Percentiles rank a stretch among this genome's conserved stretches.
phyloP scores from a whole-genome alignment of 2,888 invertebrate genomes.

The Beris chalybata region DNA sequence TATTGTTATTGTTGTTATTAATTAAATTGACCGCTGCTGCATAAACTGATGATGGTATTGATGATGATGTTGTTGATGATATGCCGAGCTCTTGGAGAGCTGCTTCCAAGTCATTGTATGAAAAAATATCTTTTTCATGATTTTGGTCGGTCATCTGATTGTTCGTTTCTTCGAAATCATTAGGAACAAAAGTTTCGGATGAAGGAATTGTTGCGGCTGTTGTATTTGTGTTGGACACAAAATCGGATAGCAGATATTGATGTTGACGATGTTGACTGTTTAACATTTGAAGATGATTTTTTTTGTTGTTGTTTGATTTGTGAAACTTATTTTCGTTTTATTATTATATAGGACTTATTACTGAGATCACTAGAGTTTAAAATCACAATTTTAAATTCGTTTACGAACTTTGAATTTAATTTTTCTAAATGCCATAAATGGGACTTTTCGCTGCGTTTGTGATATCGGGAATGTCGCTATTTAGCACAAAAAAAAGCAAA shows the following conservation, averaged over 20 bases:
- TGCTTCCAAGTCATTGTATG: slow-evolving; percentile 41
- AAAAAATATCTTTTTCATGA: slow-evolving; percentile 38
- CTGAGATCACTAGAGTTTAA: too few species aligned
- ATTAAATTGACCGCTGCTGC: slow-evolving; percentile 33
- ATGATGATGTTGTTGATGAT: slow-evolving; percentile 45
- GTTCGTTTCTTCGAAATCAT: slow-evolving; percentile 27
- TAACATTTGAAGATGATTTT: slow-evolving; percentile 40
- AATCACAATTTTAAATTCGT: too few species aligned
- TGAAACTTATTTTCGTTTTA: too few species aligned
- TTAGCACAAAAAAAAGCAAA: too few species aligned
- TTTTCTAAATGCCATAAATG: too few species aligned
- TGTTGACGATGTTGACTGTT: slow-evolving; percentile 41
- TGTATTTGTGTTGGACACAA: slow-evolving; percentile 34
- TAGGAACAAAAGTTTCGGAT: slow-evolving; percentile 10
- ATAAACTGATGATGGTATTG: slow-evolving; percentile 33
- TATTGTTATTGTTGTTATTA: slow-evolving; percentile 31
- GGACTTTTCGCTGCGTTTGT: too few species aligned
- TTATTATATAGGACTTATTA: too few species aligned
- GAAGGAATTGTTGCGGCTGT: slow-evolving; percentile 40
- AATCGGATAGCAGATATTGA: slow-evolving; percentile 38
- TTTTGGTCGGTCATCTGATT: slow-evolving; percentile 36
- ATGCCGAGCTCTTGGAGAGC: slow-evolving; percentile 40
- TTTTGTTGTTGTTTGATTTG: too few species aligned
- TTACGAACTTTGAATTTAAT: too few species aligned
- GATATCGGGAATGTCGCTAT: too few species aligned